Evolutionary conservation across 2,113 vertebrate genomes (phyloP), one percentile per base, ranked within the genome.

Genomic region (Myotis yumanensis): DNA sequence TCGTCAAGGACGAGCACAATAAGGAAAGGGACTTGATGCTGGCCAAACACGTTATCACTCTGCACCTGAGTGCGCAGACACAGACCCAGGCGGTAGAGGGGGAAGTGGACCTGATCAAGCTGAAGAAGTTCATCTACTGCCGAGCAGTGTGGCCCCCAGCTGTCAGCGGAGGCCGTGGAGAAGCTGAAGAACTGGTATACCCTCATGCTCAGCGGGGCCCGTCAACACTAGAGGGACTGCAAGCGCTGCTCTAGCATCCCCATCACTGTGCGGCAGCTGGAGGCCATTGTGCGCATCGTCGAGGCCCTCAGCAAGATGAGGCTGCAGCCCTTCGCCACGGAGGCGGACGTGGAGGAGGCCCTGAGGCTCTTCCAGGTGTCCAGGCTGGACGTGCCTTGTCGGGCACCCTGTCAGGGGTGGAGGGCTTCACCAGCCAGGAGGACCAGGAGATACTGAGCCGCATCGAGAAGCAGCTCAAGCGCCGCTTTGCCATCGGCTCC

Each of bases 261-360:
- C 95, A 99, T 99, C 97, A 99, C 98, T 0, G 76, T 99, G 90
- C 97, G 99, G 98, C 99, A 99, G 98, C 98, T 99, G 98, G 99
- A 99, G 97, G 99, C 99, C 0, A 96, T 99, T 0, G 98, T 99
- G 59, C 99, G 99, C 7, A 99, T 99, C 7, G 98, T 99, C 0
- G 99, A 99, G 98, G 99, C 99, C 7, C 98, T 99, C 89, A 99
- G 98, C 4, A 99, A 99, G 98, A 99, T 99, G 99, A 99, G 99
- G 97, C 98, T 99, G 77, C 99, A 99, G 98, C 99, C 99, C 0
- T 99, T 99, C 0, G 99, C 99, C 40, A 99, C 99, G 0, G 99
- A 99, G 96, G 98, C 98, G 0, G 99, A 99, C 0, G 99, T 99
- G 1, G 99, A 99, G 43, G 99, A 99, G 96, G 99, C 99, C 0